These are phyloP conservation scores for Burhinus oedicnemus DNA, from an alignment of 2,113 vertebrate genomes.

Conservation along the genomic window DNA sequence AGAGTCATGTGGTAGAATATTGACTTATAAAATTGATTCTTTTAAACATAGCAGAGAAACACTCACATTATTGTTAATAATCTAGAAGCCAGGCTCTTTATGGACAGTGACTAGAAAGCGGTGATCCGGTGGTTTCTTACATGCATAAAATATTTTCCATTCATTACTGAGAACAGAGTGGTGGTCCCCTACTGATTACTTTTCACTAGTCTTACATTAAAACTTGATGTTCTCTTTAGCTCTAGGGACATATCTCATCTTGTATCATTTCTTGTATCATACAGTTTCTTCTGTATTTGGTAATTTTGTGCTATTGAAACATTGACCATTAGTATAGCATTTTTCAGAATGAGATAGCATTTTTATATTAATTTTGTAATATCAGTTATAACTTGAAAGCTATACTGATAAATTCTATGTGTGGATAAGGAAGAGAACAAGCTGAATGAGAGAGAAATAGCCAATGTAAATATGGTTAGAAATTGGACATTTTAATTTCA, in stretches of 20 bases:
- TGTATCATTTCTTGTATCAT: neutral
- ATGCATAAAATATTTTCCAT: neutral
- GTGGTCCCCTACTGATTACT: neutral
- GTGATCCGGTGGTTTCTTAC: fast-evolving
- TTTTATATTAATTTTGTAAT: neutral
- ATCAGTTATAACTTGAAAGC: neutral
- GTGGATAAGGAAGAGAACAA: neutral
- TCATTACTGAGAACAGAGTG: neutral
- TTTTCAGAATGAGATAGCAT: neutral
- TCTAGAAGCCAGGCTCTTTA: neutral
- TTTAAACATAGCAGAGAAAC: neutral
- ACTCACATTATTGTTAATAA: neutral
- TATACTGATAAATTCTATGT: neutral
- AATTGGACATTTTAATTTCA: neutral
- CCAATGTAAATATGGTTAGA: neutral
- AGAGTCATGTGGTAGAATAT: neutral
- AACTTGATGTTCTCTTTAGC: neutral
- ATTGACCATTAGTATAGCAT: neutral
- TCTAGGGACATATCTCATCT: neutral
- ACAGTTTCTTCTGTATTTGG: neutral
- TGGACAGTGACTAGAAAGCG: neutral
- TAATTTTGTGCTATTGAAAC: neutral
- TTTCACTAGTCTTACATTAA: neutral
- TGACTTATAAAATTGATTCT: neutral
- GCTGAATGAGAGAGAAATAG: neutral